These are phyloP conservation scores for Pachyrhynchus sulphureomaculatus DNA, from an alignment of 1,140 invertebrate genomes.

Conservation along the genomic window DNA sequence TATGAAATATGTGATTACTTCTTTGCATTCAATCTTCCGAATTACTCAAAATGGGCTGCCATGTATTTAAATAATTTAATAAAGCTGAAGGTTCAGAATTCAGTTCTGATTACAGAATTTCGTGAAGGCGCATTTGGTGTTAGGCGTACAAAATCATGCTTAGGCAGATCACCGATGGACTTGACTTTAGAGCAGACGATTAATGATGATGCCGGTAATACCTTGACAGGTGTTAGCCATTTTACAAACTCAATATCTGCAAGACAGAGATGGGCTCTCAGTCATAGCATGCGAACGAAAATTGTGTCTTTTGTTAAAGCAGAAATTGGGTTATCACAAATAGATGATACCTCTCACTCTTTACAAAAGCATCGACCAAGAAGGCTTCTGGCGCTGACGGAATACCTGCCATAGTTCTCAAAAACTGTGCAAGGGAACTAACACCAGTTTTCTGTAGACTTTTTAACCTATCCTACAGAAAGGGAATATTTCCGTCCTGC, in stretches of 20 bases:
- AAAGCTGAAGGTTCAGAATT: constrained; percentile 33
- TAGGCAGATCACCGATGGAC: constrained; percentile 29
- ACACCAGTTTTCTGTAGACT: too few relatives aligned
- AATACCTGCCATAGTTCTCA: too few relatives aligned
- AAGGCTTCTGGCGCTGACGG: too few relatives aligned
- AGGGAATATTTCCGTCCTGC: too few relatives aligned
- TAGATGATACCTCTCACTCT: constrained; percentile 34
- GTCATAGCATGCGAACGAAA: constrained; percentile 41
- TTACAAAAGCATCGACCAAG: too few relatives aligned
- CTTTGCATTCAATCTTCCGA: constrained; percentile 42
- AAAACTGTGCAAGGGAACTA: too few relatives aligned
- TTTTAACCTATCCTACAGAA: too few relatives aligned
- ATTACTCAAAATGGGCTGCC: constrained; percentile 38
- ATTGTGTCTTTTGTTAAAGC: constrained; percentile 17
- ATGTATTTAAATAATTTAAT: constrained; percentile 33
- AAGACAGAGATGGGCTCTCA: constrained; percentile 42
- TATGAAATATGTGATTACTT: constrained; percentile 40
- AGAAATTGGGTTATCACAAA: constrained; percentile 13
- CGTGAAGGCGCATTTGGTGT: constrained; percentile 27
- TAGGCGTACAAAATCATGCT: constrained; percentile 18
- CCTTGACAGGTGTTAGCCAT: constrained; percentile 38
- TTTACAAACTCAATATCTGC: constrained; percentile 42
- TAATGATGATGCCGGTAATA: constrained; percentile 39
- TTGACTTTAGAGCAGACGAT: constrained; percentile 37
- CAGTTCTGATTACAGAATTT: constrained; percentile 37